These are phyloP conservation scores for Caenorhabditis sulstoni DNA, from an alignment of 2,888 invertebrate species.

Conservation along the genomic window DNA sequence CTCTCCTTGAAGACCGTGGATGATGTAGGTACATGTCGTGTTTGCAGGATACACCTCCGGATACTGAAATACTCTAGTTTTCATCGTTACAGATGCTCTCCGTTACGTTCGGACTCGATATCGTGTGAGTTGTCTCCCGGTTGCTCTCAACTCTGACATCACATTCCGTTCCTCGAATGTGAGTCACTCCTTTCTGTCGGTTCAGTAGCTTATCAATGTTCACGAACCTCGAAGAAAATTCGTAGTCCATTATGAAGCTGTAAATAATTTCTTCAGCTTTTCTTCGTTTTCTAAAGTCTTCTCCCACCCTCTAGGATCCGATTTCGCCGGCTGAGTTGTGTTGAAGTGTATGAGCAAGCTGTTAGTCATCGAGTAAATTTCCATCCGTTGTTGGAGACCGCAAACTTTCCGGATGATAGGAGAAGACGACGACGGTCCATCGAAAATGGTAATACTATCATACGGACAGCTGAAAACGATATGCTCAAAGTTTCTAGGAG, in stretches of 20 bases:
- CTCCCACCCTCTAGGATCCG: constrained; percentile 93
- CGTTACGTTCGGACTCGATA: constrained; percentile 82
- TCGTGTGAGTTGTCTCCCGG: constrained; percentile 81
- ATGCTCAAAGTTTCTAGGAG: too few relatives aligned
- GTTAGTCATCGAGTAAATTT: constrained; percentile 76
- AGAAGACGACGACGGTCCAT: constrained; percentile 91
- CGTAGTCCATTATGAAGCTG: constrained; percentile 88
- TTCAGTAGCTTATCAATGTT: constrained; percentile 88
- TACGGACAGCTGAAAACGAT: constrained; percentile 91
- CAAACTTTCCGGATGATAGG: constrained; percentile 83
- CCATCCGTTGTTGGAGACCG: constrained; percentile 79
- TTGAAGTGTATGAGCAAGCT: constrained; percentile 79
- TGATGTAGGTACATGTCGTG: constrained; percentile 82
- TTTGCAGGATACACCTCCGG: constrained; percentile 82
- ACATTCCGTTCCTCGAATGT: constrained; percentile 86
- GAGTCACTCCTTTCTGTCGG: constrained; percentile 69
- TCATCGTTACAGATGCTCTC: too few relatives aligned
- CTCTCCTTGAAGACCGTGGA: constrained; percentile 91
- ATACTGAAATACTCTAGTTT: constrained; percentile 71
- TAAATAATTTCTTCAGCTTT: too few relatives aligned
- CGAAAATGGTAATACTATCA: constrained; percentile 97
- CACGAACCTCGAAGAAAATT: constrained; percentile 98
- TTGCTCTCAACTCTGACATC: constrained; percentile 84
- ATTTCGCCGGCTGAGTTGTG: constrained; percentile 83
- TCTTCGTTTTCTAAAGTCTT: too few relatives aligned